phyloP scores from a whole-genome alignment of 1,140 invertebrate species.

The Homalodisca vitripennis region DNA sequence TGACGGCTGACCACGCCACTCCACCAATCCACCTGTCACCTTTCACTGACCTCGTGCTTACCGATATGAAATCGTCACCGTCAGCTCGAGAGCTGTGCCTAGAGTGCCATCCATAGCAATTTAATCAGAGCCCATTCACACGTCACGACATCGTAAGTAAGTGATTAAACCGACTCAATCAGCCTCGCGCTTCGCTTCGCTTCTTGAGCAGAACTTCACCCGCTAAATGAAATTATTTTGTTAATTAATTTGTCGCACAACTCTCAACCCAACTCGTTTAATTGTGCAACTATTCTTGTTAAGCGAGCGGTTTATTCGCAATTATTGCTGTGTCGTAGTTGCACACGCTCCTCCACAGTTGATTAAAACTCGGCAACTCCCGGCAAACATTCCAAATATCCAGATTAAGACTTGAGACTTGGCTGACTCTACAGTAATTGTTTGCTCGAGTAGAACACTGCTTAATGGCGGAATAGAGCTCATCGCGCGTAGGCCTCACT shows the following conservation, averaged over 20 bases:
- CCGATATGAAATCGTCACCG: too few relatives aligned
- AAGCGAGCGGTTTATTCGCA: neutral
- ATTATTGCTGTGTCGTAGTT: neutral
- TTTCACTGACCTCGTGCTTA: too few relatives aligned
- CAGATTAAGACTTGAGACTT: neutral
- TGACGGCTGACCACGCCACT: too few relatives aligned
- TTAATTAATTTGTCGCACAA: neutral
- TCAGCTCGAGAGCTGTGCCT: too few relatives aligned
- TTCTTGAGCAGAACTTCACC: neutral
- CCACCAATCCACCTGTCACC: too few relatives aligned
- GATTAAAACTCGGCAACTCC: neutral
- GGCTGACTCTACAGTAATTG: too few relatives aligned
- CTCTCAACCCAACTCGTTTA: neutral
- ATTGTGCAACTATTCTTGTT: neutral
- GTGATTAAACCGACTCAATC: neutral
- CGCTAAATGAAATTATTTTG: slow-evolving; percentile 1
- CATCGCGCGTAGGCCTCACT: neutral
- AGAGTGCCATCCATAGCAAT: neutral
- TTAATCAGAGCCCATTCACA: neutral
- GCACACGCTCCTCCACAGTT: neutral
- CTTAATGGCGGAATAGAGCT: neutral
- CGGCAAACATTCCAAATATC: neutral
- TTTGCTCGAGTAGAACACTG: neutral
- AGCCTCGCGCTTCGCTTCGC: neutral
- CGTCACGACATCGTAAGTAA: neutral